Evolutionary conservation across 2,888 invertebrate genomes (phyloP).

Genomic region (Cantharis nigra): DNA sequence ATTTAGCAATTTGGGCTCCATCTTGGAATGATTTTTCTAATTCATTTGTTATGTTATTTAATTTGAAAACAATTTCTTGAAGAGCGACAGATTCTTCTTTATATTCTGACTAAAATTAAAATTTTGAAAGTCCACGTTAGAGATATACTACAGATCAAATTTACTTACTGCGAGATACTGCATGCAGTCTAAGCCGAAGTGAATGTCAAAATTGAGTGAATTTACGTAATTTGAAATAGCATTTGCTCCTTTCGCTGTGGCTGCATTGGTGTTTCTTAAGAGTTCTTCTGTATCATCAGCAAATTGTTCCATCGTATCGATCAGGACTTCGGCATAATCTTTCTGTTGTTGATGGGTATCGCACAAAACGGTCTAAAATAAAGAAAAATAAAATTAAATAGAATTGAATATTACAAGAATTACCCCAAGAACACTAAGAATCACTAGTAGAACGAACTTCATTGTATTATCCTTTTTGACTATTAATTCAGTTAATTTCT

Average conservation of each 20-base stretch:
- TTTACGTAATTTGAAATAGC: not conserved
- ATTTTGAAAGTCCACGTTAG: too few species aligned
- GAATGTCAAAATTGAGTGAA: not conserved
- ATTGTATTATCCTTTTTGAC: not conserved
- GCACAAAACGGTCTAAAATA: not conserved
- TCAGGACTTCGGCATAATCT: not conserved
- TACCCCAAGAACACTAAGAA: not conserved
- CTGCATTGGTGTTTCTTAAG: not conserved
- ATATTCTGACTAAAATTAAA: not conserved
- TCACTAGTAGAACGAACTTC: not conserved
- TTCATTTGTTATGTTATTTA: not conserved
- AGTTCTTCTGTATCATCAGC: too few species aligned
- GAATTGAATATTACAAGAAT: not conserved
- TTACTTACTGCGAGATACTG: not conserved
- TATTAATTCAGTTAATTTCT: not conserved
- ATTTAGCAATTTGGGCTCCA: not conserved
- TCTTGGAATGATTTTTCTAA: not conserved
- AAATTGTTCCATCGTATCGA: too few species aligned
- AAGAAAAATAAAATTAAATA: not conserved
- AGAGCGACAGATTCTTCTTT: not conserved
- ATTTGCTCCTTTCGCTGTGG: not conserved
- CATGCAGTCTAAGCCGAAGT: not conserved
- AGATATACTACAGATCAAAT: too few species aligned
- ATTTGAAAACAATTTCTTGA: not conserved
- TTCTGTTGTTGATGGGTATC: not conserved